Evolutionary conservation across 2,888 invertebrate genomes (phyloP).

Genomic region (Nephrotoma guestfalica): DNA sequence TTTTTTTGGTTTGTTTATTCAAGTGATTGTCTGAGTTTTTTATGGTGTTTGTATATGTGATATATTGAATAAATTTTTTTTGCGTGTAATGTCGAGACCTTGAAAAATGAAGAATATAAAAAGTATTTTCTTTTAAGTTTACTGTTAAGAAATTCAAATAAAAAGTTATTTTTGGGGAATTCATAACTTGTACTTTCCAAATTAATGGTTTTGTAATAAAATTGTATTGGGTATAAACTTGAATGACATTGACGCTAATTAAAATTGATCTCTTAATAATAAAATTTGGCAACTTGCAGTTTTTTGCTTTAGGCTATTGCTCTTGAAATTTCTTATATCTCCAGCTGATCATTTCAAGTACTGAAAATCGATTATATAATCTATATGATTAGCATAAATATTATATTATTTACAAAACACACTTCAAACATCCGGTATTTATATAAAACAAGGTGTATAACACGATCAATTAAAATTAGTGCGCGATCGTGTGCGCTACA

Average conservation of each 20-base stretch:
- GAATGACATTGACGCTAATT: not conserved
- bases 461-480: not conserved
- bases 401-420: not conserved
- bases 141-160: not conserved
- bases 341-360: not conserved
- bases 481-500: not conserved
- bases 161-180: not conserved
- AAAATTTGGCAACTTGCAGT: too few relatives aligned
- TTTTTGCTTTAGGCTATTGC: not conserved
- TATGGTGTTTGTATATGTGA: not conserved
- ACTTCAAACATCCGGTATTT: not conserved
- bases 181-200: not conserved
- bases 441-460: not conserved
- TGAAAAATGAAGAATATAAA: not conserved
- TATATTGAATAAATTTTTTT: not conserved
- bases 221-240: not conserved
- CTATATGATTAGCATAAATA: not conserved
- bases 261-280: not conserved
- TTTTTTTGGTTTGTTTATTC: not conserved
- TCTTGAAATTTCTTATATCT: not conserved
- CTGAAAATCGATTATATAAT: not conserved
- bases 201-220: not conserved
- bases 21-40: not conserved
- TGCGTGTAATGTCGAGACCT: not conserved
- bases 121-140: not conserved